phyloP scores from a whole-genome alignment of 2,797 vertebrate genomes.

The Anguilla anguilla region DNA sequence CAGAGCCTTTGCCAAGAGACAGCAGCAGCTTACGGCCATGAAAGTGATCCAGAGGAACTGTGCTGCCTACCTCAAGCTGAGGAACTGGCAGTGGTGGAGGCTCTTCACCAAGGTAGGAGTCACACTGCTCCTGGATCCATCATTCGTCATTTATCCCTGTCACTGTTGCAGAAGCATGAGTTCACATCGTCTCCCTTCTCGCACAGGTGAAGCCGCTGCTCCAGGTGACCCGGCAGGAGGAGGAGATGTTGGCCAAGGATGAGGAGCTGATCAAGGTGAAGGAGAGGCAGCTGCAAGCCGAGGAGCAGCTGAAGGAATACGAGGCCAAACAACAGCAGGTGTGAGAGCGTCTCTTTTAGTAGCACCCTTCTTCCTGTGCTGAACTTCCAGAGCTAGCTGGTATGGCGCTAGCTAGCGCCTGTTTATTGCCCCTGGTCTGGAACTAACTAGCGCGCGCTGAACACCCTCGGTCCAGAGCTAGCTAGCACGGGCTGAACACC shows the following conservation, averaged over 20 bases:
- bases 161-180: neutral
- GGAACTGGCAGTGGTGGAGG: constrained; percentile 99
- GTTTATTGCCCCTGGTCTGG: too few relatives aligned
- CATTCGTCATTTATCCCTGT: neutral
- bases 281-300: constrained; percentile 81
- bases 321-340: constrained; percentile 83
- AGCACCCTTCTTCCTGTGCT: neutral
- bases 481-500: too few relatives aligned
- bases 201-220: constrained; percentile 83
- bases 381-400: neutral
- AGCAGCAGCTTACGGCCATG: constrained; percentile 98
- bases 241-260: constrained; percentile 83
- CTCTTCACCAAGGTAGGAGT: constrained; percentile 93
- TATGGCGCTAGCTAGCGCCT: neutral
- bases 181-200: neutral
- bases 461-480: too few relatives aligned
- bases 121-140: neutral
- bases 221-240: constrained; percentile 85
- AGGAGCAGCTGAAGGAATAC: constrained; percentile 81
- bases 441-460: too few relatives aligned
- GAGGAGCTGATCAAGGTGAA: constrained; percentile 85
- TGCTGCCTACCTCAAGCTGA: constrained; percentile 93
- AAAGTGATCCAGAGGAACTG: constrained; percentile 98
- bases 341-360: neutral
- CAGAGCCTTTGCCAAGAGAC: constrained; percentile 93